Evolutionary conservation across 2,113 vertebrate species (phyloP).

Genomic region (Forbesichthys agassizii): DNA sequence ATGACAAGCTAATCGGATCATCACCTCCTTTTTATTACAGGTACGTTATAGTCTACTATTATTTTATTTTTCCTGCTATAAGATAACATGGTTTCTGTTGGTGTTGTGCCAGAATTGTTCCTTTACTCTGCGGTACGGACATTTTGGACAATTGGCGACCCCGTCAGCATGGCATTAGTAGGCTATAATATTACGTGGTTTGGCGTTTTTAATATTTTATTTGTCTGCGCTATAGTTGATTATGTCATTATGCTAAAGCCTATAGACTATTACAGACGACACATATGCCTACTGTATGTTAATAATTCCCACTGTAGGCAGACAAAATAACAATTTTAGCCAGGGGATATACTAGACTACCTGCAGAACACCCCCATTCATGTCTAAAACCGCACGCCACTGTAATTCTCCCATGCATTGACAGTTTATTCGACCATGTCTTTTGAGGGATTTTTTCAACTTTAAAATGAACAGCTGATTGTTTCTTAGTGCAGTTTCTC

Average conservation of each 20-base stretch:
- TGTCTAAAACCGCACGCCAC: too few relatives aligned
- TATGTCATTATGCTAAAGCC: too few relatives aligned
- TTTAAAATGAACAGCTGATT: background rate
- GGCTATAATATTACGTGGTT: background rate
- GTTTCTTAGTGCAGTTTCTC: constrained; percentile 55
- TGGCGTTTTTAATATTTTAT: background rate
- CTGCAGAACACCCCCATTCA: too few relatives aligned
- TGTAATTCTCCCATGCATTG: too few relatives aligned
- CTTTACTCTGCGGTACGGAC: too few relatives aligned
- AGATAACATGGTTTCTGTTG: background rate
- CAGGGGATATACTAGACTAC: too few relatives aligned
- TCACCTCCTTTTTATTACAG: constrained; percentile 36
- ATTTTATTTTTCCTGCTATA: background rate
- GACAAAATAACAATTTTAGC: too few relatives aligned
- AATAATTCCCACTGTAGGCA: too few relatives aligned
- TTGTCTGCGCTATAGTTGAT: background rate
- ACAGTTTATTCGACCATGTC: too few relatives aligned
- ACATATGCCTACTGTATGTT: too few relatives aligned
- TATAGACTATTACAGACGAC: too few relatives aligned
- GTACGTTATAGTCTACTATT: constrained; percentile 30
- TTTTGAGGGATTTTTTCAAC: constrained; percentile 7
- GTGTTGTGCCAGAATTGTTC: background rate
- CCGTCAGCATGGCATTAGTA: background rate
- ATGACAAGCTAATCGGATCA: constrained; percentile 31
- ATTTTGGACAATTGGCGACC: background rate